Evolutionary conservation across 2,888 invertebrate genomes (phyloP).

Genomic region (Drosophila incognita): DNA sequence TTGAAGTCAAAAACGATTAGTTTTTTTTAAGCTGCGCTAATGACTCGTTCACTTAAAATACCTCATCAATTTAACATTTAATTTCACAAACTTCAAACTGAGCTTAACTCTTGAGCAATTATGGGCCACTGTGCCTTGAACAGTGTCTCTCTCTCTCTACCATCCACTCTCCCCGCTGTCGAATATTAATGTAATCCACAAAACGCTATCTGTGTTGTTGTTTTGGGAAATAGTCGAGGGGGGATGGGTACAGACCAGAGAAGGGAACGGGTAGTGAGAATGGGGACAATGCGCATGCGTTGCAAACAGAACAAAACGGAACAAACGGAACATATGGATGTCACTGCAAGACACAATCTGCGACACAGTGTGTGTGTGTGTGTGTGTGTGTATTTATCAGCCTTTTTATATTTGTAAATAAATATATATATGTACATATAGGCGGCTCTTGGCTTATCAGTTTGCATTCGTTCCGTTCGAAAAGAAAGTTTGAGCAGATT

Average conservation of each 20-base stretch:
- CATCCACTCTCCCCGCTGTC: constrained; percentile 12
- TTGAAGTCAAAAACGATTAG: not conserved
- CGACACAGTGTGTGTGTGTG: constrained; percentile 9
- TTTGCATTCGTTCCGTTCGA: constrained; percentile 49
- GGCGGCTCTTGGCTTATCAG: constrained; percentile 56
- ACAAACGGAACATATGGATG: constrained; percentile 51
- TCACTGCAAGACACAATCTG: constrained; percentile 20
- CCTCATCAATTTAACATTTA: constrained; percentile 15
- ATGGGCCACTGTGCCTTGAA: constrained; percentile 57
- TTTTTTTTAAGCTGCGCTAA: constrained; percentile 3
- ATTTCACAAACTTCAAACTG: not conserved
- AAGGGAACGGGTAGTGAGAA: constrained; percentile 1
- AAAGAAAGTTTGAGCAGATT: constrained; percentile 37
- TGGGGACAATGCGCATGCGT: constrained; percentile 52
- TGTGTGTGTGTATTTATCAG: constrained; percentile 37
- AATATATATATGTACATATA: constrained; percentile 3
- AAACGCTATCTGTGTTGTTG: constrained; percentile 54
- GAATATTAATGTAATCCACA: constrained; percentile 66
- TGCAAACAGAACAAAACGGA: constrained; percentile 24
- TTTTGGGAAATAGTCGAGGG: constrained; percentile 28
- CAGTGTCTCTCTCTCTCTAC: constrained; percentile 17
- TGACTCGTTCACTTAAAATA: constrained; percentile 9
- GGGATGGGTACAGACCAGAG: constrained; percentile 13
- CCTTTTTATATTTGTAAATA: constrained; percentile 2
- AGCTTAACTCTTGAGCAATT: not conserved